Base-by-base conservation (phyloP, 2,888 invertebrate genomes). In the Onthophagus sagittarius region DNA sequence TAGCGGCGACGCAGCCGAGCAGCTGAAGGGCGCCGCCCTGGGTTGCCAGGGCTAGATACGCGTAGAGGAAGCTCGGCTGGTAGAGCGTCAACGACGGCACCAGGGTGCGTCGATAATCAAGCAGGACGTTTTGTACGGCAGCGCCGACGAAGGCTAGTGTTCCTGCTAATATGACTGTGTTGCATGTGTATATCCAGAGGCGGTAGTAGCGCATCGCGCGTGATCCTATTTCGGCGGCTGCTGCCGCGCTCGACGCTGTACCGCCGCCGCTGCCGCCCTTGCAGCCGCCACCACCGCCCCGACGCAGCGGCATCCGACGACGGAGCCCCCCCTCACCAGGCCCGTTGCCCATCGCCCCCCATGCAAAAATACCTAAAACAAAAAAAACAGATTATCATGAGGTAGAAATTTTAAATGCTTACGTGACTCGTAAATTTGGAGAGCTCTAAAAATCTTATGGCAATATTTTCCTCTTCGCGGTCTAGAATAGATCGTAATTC, bases 171-270 rank as follows among this genome's bases (percentile, higher is more conserved):
- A 95, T 89, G 82, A 94, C 94, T 86, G 93, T 92, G 89, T 95
- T 95, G 91, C 94, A 95, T 85, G 94, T 93, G 90, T 95, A 95
- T 85, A 95, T 95, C 95, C 95, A 95, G 86, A 95, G 91, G 87
- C 94, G 92, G 87, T 94, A 94, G 88, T 94, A 94, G 89, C 93
- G 89, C 90, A 90, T 90, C 83, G 89, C 88, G 87, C 84, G 83
- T 79, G 81, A 80, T 77, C 82, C 81, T 77, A 83, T 79, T 76
- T 81, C 80, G 76, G 82, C 80, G 80, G 82, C 81, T 78, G 82
- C 88, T 86, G 90, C 89, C 85, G 89, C 89, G 88, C 88, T 88
- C 82, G 87, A 87, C 82, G 87, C 87, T 71, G 72, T 23, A 23
- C 23, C 73, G 71, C 75, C 75, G 69, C 75, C 75, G 39, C 79